phyloP scores from a whole-genome alignment of 2,888 invertebrate species.

The Teleiodes luculella region DNA sequence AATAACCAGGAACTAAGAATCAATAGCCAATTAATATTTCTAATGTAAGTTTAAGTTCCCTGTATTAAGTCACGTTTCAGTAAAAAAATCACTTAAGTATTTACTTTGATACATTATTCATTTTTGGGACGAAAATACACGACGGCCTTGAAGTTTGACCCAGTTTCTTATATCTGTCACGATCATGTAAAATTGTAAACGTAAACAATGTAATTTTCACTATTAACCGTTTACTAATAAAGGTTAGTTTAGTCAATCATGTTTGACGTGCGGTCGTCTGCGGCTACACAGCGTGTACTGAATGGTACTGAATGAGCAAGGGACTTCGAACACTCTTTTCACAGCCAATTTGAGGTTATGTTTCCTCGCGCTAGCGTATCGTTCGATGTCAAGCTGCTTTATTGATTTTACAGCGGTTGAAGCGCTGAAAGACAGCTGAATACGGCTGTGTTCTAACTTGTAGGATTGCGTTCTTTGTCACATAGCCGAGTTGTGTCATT shows the following conservation, averaged over 20 bases:
- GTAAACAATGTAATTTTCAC: not conserved
- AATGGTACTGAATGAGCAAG: not conserved
- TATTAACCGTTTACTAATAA: not conserved
- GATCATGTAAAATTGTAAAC: not conserved
- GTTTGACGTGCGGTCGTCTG: not conserved
- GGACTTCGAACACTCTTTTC: constrained; percentile 10
- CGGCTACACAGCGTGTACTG: not conserved
- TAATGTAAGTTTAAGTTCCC: too few species aligned
- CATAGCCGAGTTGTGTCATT: too few species aligned
- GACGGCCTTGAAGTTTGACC: constrained; percentile 6
- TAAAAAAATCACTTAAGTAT: not conserved
- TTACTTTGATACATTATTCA: not conserved
- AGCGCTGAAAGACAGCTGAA: not conserved
- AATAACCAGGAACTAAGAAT: not conserved
- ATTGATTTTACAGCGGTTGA: not conserved
- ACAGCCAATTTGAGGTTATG: not conserved
- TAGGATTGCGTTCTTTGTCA: too few species aligned
- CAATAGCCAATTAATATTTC: not conserved
- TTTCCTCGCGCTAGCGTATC: not conserved
- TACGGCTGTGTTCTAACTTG: too few species aligned
- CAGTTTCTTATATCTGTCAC: not conserved
- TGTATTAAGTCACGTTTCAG: too few species aligned
- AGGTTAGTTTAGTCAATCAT: not conserved
- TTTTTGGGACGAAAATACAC: not conserved
- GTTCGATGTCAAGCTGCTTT: not conserved